Evolutionary conservation across 2,888 invertebrate genomes (phyloP), one percentile per base, ranked within the genome.

Genomic region (Drosophila kanekoi): DNA sequence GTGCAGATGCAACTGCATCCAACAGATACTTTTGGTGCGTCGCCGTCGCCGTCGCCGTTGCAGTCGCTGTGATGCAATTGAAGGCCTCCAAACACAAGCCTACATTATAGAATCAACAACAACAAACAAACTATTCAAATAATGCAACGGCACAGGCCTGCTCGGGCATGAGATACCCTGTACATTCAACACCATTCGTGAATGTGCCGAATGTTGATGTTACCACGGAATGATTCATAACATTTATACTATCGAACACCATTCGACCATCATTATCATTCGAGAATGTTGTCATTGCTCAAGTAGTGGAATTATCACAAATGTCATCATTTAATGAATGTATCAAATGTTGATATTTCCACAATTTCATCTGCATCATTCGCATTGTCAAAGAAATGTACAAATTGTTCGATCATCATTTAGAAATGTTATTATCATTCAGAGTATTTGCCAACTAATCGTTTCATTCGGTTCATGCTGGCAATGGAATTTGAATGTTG

Each of bases 1-100:
- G 79, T 81, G 81, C 72, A 75, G 63, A 72, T 76, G 75, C 77
- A 78, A 72, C 61, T 78, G 79, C 66, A 77, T 53, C 77, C 61
- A 47, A 20, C 71, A 77, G 51, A 51, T 51, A 51, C 51, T 51
- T 51, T 51, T 52, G 52, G 76, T 82, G 82, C 82, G 82, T 82
- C 58, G 59, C 48, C 65, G 59, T 57, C 37, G 43, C 23, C 11
- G 35, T 38, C 11, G 54, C 11, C 37, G 53, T 23, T 41, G 49
- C 16, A 6, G 33, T 40, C 37, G 41, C 60, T 66, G 63, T 74
- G 77, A 74, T 78, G 81, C 77, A 81, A 80, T 77, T 75, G 75
- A 79, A 81, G 77, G 69, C 75, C 79, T 75, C 61, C 61, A 57
- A 71, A 44, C 63, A 68, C 59, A 61, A 69, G 60, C 62, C 81